Evolutionary conservation across 2,113 vertebrate genomes (phyloP).

Genomic region (Trachemys scripta): DNA sequence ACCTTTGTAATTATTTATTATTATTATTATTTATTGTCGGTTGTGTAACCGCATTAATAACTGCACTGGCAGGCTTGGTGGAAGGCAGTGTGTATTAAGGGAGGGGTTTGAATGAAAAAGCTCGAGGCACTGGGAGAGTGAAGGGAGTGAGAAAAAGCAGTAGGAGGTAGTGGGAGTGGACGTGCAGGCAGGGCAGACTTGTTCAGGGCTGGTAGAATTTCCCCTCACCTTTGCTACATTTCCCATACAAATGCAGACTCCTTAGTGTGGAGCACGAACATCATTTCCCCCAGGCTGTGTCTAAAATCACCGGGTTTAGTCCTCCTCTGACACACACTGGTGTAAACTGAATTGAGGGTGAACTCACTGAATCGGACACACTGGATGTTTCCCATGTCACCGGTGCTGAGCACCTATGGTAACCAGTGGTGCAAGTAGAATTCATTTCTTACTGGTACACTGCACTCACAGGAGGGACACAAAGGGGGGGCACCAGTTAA

Average conservation of each 20-base stretch:
- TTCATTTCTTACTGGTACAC: too few relatives aligned
- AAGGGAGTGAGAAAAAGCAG: not conserved
- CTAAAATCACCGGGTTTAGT: not conserved
- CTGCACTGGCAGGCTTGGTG: constrained; percentile 45
- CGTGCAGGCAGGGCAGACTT: constrained; percentile 38
- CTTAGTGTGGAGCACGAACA: not conserved
- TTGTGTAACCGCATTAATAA: constrained; percentile 48
- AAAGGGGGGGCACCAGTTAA: too few relatives aligned
- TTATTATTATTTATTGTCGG: constrained; percentile 23
- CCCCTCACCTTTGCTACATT: constrained; percentile 14
- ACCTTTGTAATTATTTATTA: constrained; percentile 25
- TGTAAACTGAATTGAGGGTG: fast-evolving
- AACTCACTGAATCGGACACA: not conserved
- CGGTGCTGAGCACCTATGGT: not conserved
- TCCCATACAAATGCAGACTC: not conserved
- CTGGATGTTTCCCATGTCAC: not conserved
- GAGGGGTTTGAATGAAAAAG: constrained; percentile 58
- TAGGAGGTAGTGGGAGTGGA: not conserved
- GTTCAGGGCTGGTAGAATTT: constrained; percentile 10
- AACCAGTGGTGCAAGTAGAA: not conserved
- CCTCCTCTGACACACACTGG: not conserved
- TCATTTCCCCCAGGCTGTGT: not conserved
- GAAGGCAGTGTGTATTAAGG: not conserved
- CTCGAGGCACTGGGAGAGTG: not conserved
- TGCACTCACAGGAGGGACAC: too few relatives aligned